A percentile compares a stretch with the other conserved stretches of the same genome.
phyloP scores from a whole-genome alignment of 2,888 invertebrate species.

The Myathropa florea region DNA sequence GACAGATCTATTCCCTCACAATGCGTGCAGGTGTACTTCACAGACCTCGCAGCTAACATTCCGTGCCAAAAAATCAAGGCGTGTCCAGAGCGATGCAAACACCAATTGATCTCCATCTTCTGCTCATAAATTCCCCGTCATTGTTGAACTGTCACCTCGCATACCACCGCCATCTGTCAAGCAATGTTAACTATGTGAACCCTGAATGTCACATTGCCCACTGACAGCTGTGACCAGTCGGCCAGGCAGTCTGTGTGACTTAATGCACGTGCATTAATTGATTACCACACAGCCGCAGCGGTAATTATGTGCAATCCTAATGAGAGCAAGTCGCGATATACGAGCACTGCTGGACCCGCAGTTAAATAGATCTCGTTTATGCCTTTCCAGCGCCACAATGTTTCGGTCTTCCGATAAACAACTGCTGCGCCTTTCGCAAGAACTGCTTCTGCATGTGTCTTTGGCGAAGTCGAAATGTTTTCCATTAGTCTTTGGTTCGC shows the following conservation, averaged over 20 bases:
- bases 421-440: constrained; percentile 3
- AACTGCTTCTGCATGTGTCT: not conserved
- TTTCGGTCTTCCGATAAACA: not conserved
- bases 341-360: not conserved
- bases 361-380: not conserved
- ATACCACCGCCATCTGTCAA: not conserved
- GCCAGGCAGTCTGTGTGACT: constrained; percentile 19
- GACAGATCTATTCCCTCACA: not conserved
- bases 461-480: constrained; percentile 12
- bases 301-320: constrained; percentile 39
- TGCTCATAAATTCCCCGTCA: not conserved
- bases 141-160: not conserved
- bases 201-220: constrained; percentile 17
- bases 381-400: not conserved
- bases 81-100: not conserved
- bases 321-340: constrained; percentile 4
- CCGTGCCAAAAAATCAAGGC: not conserved
- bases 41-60: not conserved
- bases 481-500: constrained; percentile 3
- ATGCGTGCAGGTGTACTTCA: not conserved
- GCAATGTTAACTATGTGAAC: not conserved
- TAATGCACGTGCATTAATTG: constrained; percentile 21
- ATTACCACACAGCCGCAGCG: not conserved
- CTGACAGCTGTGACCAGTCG: constrained; percentile 3
- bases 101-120: not conserved